A percentile compares a stretch with the other conserved stretches of the same genome.
Evolutionary conservation across 2,113 vertebrate species (phyloP).

Genomic region (Petrocephalus zakoni): DNA sequence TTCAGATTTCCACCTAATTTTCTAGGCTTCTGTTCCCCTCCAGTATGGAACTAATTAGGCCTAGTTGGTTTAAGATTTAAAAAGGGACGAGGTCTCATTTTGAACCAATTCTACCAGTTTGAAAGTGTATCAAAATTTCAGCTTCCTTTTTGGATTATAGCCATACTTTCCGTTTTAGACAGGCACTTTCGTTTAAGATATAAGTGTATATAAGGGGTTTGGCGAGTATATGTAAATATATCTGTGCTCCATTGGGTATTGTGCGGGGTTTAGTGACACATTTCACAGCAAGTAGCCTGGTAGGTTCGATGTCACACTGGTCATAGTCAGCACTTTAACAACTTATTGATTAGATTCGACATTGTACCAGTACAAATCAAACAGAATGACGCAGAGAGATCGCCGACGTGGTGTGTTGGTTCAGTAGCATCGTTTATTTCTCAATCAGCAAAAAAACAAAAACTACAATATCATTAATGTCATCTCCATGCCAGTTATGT

Average conservation of each 20-base stretch:
- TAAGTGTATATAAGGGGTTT: neutral
- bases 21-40: too few relatives aligned
- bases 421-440: slow-evolving; percentile 35
- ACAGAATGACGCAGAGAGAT: neutral
- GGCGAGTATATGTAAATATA: neutral
- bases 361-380: neutral
- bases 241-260: neutral
- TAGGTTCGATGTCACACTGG: neutral
- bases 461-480: slow-evolving; percentile 31
- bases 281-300: neutral
- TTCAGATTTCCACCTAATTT: too few relatives aligned
- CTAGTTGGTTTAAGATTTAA: too few relatives aligned
- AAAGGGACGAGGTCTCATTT: too few relatives aligned
- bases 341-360: neutral
- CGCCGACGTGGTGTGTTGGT: neutral
- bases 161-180: neutral
- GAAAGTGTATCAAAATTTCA: neutral
- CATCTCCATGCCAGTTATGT: slow-evolving; percentile 35
- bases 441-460: slow-evolving; percentile 38
- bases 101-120: too few relatives aligned
- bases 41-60: too few relatives aligned
- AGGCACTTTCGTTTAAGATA: neutral
- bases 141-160: neutral
- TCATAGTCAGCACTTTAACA: neutral
- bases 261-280: neutral